Percentiles rank a stretch among this genome's conserved stretches.
Evolutionary conservation across 2,113 vertebrate genomes (phyloP).

Genomic region (Tricholaema leucomelas): DNA sequence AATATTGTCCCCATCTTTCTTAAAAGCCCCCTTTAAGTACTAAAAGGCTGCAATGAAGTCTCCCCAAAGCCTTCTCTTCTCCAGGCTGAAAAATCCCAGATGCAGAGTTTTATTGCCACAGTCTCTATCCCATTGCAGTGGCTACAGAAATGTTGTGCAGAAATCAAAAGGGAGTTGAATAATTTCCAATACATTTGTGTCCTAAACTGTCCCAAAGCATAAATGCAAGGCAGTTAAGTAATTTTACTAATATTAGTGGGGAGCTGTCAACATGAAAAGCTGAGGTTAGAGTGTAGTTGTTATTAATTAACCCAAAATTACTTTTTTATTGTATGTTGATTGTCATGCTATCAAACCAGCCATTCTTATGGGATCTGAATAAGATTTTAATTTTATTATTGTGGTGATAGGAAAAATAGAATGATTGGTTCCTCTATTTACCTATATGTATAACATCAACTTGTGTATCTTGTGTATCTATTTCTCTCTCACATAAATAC

Average conservation of each 20-base stretch:
- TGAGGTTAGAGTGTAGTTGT: background rate
- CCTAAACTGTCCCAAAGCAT: background rate
- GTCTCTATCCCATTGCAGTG: background rate
- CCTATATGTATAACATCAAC: background rate
- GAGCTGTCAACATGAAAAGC: background rate
- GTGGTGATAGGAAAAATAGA: background rate
- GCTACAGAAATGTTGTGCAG: background rate
- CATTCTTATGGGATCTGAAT: background rate
- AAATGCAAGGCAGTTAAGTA: background rate
- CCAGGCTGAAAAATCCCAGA: too few relatives aligned
- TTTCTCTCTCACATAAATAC: background rate
- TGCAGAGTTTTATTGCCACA: background rate
- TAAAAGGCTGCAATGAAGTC: too few relatives aligned
- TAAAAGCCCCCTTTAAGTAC: too few relatives aligned
- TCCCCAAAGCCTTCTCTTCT: too few relatives aligned
- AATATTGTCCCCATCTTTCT: too few relatives aligned
- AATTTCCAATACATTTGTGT: background rate
- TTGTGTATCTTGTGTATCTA: background rate
- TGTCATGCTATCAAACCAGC: background rate
- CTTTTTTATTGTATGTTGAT: background rate
- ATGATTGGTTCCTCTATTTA: background rate
- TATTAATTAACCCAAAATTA: background rate
- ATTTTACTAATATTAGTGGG: background rate
- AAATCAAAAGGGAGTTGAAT: background rate
- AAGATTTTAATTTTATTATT: background rate